A percentile compares a stretch with the other conserved stretches of the same genome.
phyloP scores from a whole-genome alignment of 2,888 invertebrate genomes.

The Drosophila bunnanda region DNA sequence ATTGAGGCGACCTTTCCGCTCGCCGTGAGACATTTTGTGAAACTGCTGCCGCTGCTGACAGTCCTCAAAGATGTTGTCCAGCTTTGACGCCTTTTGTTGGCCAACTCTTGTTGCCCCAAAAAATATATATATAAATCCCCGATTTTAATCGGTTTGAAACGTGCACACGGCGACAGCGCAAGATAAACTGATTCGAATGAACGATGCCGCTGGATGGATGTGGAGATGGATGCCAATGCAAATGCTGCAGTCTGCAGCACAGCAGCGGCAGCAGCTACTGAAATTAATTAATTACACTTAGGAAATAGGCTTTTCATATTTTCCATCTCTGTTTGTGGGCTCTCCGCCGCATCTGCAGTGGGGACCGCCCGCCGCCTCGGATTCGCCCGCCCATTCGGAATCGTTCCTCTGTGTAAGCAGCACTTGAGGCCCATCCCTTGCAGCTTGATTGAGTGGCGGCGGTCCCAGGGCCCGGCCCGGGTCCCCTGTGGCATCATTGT shows the following conservation, averaged over 20 bases:
- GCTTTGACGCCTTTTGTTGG: not conserved
- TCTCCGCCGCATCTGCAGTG: constrained; percentile 11
- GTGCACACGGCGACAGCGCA: constrained; percentile 59
- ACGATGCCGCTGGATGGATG: constrained; percentile 4
- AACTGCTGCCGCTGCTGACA: constrained; percentile 24
- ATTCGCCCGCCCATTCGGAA: constrained; percentile 6
- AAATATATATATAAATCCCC: constrained; percentile 1
- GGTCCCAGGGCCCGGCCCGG: constrained; percentile 1
- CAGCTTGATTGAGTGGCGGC: constrained; percentile 34
- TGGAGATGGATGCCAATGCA: constrained; percentile 52
- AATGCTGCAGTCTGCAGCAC: constrained; percentile 49
- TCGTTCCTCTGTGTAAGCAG: constrained; percentile 31
- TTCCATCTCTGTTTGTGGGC: constrained; percentile 29
- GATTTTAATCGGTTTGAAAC: constrained; percentile 2
- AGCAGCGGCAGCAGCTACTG: constrained; percentile 41
- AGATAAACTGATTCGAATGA: constrained; percentile 56
- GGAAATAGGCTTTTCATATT: constrained; percentile 76
- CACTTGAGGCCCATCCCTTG: constrained; percentile 39
- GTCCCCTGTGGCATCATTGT: constrained; percentile 27
- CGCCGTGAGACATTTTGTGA: constrained; percentile 82
- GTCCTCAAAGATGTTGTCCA: constrained; percentile 34
- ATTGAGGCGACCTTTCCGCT: constrained; percentile 82
- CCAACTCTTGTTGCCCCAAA: not conserved
- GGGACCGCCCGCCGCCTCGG: constrained; percentile 46
- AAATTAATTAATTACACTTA: constrained; percentile 83